phyloP scores from a whole-genome alignment of 2,888 invertebrate genomes.

The Drymonia ruficornis region DNA sequence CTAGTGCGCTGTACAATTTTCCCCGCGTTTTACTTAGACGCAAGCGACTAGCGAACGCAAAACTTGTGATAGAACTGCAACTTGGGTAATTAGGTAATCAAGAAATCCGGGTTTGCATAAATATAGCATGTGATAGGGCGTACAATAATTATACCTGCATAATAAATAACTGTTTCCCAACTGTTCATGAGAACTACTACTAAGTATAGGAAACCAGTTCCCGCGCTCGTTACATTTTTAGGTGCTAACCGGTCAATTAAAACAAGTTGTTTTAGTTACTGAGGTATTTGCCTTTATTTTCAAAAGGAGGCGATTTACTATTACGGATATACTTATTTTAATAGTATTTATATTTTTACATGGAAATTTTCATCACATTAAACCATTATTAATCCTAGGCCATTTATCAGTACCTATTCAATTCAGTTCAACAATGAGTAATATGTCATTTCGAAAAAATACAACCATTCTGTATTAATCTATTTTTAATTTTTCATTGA shows the following conservation, averaged over 20 bases:
- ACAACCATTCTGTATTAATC: slow-evolving; percentile 77
- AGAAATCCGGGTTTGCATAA: too few relatives aligned
- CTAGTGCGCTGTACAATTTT: too few relatives aligned
- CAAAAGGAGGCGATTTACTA: slow-evolving; percentile 82
- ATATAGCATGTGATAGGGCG: too few relatives aligned
- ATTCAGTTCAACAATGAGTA: slow-evolving; percentile 77
- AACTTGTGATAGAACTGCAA: too few relatives aligned
- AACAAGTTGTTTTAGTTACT: slow-evolving; percentile 73
- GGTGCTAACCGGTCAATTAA: slow-evolving; percentile 53
- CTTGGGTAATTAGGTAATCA: too few relatives aligned
- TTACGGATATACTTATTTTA: slow-evolving; percentile 80
- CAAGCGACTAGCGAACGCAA: too few relatives aligned
- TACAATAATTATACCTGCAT: too few relatives aligned
- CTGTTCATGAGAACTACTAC: slow-evolving; percentile 21
- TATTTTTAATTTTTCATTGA: slow-evolving; percentile 68
- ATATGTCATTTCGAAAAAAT: slow-evolving; percentile 78
- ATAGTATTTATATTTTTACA: slow-evolving; percentile 84
- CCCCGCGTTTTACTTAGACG: too few relatives aligned
- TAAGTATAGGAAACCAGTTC: slow-evolving; percentile 28
- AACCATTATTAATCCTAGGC: slow-evolving; percentile 78
- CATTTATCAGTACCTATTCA: slow-evolving; percentile 71
- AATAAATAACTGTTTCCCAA: slow-evolving; percentile 4
- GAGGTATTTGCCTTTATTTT: slow-evolving; percentile 83
- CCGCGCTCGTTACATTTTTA: slow-evolving; percentile 24
- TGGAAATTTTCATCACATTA: slow-evolving; percentile 84